Base-by-base conservation (phyloP, 2,113 vertebrate species). In the Varanus komodoensis region DNA sequence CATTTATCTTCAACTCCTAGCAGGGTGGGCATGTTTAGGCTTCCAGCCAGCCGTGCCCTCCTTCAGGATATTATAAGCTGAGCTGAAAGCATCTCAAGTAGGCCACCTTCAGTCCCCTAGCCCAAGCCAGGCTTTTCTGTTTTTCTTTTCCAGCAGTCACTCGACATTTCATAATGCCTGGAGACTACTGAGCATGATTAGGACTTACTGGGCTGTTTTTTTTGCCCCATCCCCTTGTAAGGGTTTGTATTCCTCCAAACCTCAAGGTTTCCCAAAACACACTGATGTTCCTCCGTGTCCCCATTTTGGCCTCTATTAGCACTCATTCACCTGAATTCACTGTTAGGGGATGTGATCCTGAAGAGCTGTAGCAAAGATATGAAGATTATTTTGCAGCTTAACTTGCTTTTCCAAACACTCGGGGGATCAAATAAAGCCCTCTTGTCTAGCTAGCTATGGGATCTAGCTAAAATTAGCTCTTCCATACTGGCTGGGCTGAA, bases 341-440 rank as follows among this genome's bases (percentile, higher is more conserved):
- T 83, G 23, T 34, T 38, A 34, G 54, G 8, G 32, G 50, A 91
- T 89, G 82, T 93, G 34, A 74, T 71, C n/a, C 38, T 77, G 23
- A 52, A 89, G 92, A 91, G 87, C 89, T 89, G 25, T 87, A 92
- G 82, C 86, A 82, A 84, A 88, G 94, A 90, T 94, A 93, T 87
- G 79, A 93, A 91, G 91, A 88, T 95, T 88, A 89, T 90, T 93
- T 92, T 91, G 84, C 93, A 92, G 89, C 90, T 95, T 89, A 88
- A 3, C 8, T 95, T 92, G 14, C 90, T 75, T 81, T 86, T 82
- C 93, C 82, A 93, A 92, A 90, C 77, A 91, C 90, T 88, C 0
- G 4, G 80, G 44, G 84, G 83, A 92, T 93, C 92, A 92, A 92
- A 94, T 81, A 80, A 89, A 67, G 77, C 48, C 8, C 50, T 86